These are phyloP conservation scores for Lepus americanus DNA, from an alignment of 2,113 vertebrate species.

Conservation along the genomic window DNA sequence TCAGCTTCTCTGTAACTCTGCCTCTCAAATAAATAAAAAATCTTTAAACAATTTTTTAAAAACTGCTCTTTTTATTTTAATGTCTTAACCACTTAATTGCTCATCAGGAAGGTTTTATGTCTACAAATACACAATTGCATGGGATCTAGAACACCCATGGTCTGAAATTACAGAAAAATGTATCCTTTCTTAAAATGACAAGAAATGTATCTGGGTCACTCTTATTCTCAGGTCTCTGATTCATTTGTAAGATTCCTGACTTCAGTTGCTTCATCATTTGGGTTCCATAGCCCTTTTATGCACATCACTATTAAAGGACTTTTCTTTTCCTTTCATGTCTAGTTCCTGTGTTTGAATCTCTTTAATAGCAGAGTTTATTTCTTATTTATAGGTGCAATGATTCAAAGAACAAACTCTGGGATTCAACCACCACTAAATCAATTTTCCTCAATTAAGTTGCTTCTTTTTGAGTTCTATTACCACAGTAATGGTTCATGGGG, in stretches of 20 bases:
- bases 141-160: background rate
- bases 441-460: background rate
- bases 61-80: background rate
- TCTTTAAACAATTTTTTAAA: too few species aligned
- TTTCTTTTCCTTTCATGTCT: background rate
- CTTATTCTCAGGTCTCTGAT: background rate
- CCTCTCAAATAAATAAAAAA: too few species aligned
- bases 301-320: background rate
- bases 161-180: slow-evolving; percentile 6
- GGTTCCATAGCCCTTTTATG: background rate
- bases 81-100: background rate
- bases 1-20: too few species aligned
- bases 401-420: background rate
- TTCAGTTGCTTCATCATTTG: background rate
- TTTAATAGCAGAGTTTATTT: slow-evolving; percentile 30
- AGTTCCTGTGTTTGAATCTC: slow-evolving; percentile 15
- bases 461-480: background rate
- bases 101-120: background rate
- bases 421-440: background rate
- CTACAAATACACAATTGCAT: background rate
- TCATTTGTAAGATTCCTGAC: background rate
- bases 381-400: background rate
- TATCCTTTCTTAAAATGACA: slow-evolving; percentile 7
- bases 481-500: background rate
- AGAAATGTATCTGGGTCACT: background rate